phyloP scores from a whole-genome alignment of 2,888 invertebrate species.

The Agrenia bidenticulata region DNA sequence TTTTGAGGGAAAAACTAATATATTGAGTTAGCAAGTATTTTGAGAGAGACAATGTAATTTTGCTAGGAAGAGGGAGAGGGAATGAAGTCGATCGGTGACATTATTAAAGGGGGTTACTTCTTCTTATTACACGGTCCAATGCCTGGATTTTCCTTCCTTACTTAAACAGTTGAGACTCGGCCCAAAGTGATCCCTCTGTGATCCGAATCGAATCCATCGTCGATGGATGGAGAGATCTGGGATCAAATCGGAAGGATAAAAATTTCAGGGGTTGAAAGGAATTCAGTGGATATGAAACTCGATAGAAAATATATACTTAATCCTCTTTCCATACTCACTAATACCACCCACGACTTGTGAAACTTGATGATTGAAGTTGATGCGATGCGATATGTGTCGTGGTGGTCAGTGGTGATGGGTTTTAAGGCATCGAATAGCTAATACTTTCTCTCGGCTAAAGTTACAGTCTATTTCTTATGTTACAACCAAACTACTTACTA shows the following conservation, averaged over 20 bases:
- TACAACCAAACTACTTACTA: no score
- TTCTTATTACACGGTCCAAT: slow-evolving; percentile 28
- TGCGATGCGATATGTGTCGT: no score
- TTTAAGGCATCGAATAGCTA: no score
- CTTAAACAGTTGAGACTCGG: background rate
- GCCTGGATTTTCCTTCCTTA: slow-evolving; percentile 15
- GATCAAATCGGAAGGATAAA: slow-evolving; percentile 10
- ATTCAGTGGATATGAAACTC: no score
- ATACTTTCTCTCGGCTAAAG: no score
- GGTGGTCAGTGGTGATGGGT: no score
- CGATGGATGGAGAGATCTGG: slow-evolving; percentile 13
- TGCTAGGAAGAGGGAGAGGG: background rate
- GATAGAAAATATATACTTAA: no score
- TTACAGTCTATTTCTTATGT: no score
- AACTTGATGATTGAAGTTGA: no score
- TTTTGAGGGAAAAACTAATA: slow-evolving; percentile 18
- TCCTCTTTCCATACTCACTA: no score
- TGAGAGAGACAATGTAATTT: background rate
- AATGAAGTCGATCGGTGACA: slow-evolving; percentile 35
- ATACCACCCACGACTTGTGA: no score
- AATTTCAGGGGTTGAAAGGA: background rate
- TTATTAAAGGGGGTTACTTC: slow-evolving; percentile 29
- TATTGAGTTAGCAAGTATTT: slow-evolving; percentile 16
- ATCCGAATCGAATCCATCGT: slow-evolving; percentile 22
- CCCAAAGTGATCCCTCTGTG: slow-evolving; percentile 4